Evolutionary conservation across 1,140 invertebrate genomes (phyloP).

Genomic region (Ceratosolen solmsi): DNA sequence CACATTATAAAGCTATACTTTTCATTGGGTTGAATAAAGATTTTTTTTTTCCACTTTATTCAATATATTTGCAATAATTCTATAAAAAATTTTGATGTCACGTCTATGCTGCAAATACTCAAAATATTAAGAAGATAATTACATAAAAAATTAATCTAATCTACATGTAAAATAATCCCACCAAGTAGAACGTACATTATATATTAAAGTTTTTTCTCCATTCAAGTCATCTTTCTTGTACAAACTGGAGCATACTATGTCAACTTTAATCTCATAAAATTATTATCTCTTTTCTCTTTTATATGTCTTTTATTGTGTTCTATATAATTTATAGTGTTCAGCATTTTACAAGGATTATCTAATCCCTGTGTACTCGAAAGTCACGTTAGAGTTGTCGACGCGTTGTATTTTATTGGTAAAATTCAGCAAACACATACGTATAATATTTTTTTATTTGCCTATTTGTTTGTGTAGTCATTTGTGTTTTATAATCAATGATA

Average conservation of each 20-base stretch:
- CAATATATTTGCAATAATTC: too few relatives aligned
- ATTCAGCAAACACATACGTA: neutral
- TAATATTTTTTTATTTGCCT: neutral
- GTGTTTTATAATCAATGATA: neutral
- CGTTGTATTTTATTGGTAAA: slow-evolving; percentile 29
- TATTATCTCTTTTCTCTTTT: slow-evolving; percentile 30
- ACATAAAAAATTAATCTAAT: neutral
- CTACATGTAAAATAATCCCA: too few relatives aligned
- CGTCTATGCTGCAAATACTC: too few relatives aligned
- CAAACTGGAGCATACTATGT: slow-evolving; percentile 10
- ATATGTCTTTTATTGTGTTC: slow-evolving; percentile 14
- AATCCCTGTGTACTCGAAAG: slow-evolving; percentile 3
- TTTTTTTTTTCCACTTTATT: too few relatives aligned
- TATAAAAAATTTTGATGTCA: too few relatives aligned
- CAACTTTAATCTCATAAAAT: slow-evolving; percentile 4
- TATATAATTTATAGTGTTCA: slow-evolving; percentile 20
- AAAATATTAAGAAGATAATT: neutral
- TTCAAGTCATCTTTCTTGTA: neutral
- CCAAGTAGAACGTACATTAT: neutral
- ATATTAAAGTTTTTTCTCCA: neutral
- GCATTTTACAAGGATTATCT: slow-evolving; percentile 20
- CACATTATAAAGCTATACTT: too few relatives aligned
- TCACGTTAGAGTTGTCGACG: neutral
- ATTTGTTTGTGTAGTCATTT: neutral
- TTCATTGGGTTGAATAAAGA: too few relatives aligned